These are phyloP conservation scores for Pantherophis alleghaniensis DNA, from an alignment of 2,797 vertebrate species.

Conservation along the genomic window DNA sequence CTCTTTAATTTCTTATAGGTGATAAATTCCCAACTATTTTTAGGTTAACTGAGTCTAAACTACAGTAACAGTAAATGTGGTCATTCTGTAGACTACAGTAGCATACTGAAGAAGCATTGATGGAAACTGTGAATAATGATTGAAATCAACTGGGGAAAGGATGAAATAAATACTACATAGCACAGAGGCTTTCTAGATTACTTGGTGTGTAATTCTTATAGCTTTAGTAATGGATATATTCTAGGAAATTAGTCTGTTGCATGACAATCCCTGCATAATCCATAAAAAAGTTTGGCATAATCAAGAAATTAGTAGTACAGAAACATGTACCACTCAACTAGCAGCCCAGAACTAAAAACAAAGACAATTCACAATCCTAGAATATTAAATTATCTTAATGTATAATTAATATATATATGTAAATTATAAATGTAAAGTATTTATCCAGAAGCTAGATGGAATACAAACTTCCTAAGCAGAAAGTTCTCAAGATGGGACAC, in stretches of 20 bases:
- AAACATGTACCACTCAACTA: background rate
- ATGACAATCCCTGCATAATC: background rate
- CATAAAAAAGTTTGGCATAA: background rate
- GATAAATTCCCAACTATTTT: constrained; percentile 26
- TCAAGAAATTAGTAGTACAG: background rate
- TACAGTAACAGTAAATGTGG: constrained; percentile 23
- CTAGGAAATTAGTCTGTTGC: background rate
- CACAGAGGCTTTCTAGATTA: background rate
- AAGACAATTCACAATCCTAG: background rate
- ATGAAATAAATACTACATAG: background rate
- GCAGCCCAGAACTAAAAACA: background rate
- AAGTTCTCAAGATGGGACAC: background rate
- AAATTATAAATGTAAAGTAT: background rate
- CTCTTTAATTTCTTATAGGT: constrained; percentile 18
- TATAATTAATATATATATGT: too few relatives aligned
- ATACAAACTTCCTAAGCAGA: background rate
- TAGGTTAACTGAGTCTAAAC: constrained; percentile 21
- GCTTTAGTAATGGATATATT: background rate
- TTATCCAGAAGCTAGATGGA: background rate
- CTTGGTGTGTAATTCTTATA: background rate
- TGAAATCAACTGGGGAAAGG: background rate
- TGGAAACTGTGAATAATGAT: constrained; percentile 4
- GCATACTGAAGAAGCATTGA: constrained; percentile 39
- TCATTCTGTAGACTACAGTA: constrained; percentile 22
- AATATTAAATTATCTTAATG: background rate